Conservation (phyloP, 2,797 vertebrate genomes). For the Micromesistius poutassou region DNA sequence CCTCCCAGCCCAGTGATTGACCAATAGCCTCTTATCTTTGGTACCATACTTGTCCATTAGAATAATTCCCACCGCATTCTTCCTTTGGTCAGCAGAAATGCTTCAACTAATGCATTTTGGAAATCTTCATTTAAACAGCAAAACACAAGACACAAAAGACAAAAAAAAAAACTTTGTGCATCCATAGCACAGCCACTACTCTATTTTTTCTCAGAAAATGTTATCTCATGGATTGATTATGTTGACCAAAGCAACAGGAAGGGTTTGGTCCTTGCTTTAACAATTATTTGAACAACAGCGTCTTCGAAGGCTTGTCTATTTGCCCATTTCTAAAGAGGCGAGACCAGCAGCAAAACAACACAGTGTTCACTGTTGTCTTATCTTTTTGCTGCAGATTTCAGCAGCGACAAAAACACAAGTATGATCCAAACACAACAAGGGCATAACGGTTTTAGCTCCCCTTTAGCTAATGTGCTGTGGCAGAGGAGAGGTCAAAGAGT, state of each 20-base stretch:
- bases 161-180: not conserved
- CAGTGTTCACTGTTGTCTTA: not conserved
- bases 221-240: not conserved
- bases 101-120: too few species aligned
- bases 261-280: conserved; percentile 2
- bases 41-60: not conserved
- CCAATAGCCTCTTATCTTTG: too few species aligned
- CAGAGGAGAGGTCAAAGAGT: not conserved
- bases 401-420: not conserved
- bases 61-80: not conserved
- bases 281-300: not conserved
- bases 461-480: not conserved
- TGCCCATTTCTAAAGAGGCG: not conserved
- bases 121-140: not conserved
- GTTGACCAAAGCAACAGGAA: not conserved
- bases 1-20: too few species aligned
- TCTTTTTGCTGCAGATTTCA: not conserved
- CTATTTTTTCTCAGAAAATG: not conserved
- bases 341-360: not conserved
- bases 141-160: not conserved
- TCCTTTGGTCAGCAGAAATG: not conserved
- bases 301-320: not conserved
- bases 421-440: not conserved
- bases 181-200: not conserved
- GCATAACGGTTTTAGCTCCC: not conserved